Conservation (phyloP, 2,888 invertebrate species). For the Odontothrips loti region DNA sequence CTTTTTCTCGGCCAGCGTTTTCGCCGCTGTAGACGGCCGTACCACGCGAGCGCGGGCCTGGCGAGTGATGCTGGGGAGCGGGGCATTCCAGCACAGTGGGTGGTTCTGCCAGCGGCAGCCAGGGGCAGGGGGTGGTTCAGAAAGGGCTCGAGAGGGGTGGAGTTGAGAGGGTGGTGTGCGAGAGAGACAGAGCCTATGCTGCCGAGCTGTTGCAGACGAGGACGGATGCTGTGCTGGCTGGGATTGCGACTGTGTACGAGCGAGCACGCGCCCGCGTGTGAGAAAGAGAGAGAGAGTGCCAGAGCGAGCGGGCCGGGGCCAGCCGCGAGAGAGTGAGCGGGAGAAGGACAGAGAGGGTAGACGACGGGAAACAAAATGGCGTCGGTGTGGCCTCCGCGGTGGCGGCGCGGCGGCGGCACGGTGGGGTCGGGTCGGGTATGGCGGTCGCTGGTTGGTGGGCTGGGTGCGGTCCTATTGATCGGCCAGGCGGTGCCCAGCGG, state of each 20-base stretch:
- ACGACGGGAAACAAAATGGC: conserved; percentile 19
- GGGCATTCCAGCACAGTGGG: not conserved
- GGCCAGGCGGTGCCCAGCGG: not conserved
- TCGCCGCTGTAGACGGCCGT: not conserved
- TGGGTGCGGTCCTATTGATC: conserved; percentile 22
- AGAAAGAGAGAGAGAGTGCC: not conserved
- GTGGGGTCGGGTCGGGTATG: not conserved
- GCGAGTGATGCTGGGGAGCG: not conserved
- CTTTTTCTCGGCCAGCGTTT: not conserved
- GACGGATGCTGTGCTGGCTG: too few species aligned
- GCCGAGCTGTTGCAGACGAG: too few species aligned
- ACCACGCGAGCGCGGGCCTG: too few species aligned
- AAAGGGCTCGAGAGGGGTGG: not conserved
- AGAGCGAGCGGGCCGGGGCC: not conserved
- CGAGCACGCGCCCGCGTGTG: not conserved
- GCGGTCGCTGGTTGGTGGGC: conserved; percentile 18
- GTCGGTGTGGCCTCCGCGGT: not conserved
- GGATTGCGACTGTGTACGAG: too few species aligned
- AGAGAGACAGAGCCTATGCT: not conserved
- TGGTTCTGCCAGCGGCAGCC: not conserved
- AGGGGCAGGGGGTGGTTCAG: not conserved
- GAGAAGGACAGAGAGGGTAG: not conserved
- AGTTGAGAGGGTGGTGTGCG: not conserved
- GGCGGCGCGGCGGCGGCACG: conserved; percentile 11
- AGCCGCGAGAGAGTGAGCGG: not conserved